Conservation (phyloP, 2,888 invertebrate species). For the Venustoraphidia nigricollis region DNA sequence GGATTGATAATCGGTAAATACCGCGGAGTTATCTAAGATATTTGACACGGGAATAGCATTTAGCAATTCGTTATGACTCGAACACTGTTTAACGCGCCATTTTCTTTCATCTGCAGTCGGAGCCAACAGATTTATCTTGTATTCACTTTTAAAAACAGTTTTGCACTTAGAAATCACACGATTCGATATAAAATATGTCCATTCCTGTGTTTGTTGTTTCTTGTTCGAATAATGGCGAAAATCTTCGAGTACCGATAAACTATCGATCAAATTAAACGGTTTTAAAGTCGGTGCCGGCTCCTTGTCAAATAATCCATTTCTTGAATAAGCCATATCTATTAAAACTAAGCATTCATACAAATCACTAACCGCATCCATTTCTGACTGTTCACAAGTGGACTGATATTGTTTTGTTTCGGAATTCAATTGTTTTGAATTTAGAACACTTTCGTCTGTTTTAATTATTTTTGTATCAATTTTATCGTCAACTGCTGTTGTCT, state of each 20-base stretch:
- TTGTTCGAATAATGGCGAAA: constrained; percentile 14
- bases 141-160: background rate
- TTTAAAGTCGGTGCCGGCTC: background rate
- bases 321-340: background rate
- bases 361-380: background rate
- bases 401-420: background rate
- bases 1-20: constrained; percentile 55
- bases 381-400: background rate
- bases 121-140: too few relatives aligned
- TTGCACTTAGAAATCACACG: background rate
- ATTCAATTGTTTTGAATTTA: background rate
- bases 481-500: background rate
- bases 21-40: constrained; percentile 35
- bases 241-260: constrained; percentile 25
- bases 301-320: background rate
- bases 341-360: background rate
- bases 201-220: constrained; percentile 3
- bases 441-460: background rate
- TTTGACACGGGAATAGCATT: constrained; percentile 32
- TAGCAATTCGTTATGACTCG: constrained; percentile 30
- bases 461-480: background rate
- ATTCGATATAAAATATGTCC: background rate
- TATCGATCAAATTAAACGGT: constrained; percentile 19
- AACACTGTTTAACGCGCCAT: constrained; percentile 25
- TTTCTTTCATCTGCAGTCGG: constrained; percentile 21